A percentile compares a stretch with the other conserved stretches of the same genome.
Evolutionary conservation across 2,888 invertebrate species (phyloP).

Genomic region (Chironomus tentans): DNA sequence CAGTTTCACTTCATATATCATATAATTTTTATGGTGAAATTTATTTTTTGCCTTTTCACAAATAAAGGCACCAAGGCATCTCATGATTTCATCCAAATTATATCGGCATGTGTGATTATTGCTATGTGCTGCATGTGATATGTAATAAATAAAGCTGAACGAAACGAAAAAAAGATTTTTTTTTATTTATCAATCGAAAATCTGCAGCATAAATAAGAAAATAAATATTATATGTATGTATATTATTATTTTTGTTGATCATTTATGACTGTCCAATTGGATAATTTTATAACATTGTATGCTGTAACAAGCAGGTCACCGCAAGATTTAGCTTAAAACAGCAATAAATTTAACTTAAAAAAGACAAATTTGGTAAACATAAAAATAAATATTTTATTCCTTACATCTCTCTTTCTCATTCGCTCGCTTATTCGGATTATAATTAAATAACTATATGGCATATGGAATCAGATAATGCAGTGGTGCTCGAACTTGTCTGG

Average conservation of each 20-base stretch:
- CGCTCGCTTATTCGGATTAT: background rate
- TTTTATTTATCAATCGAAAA: background rate
- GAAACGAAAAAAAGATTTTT: background rate
- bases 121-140: too few relatives aligned
- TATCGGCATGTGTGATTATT: too few relatives aligned
- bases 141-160: background rate
- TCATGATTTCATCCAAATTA: too few relatives aligned
- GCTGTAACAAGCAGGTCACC: background rate
- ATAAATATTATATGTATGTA: background rate
- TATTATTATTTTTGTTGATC: too few relatives aligned
- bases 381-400: background rate
- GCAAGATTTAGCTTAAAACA: background rate
- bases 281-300: background rate
- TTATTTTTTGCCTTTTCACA: too few relatives aligned
- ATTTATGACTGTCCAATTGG: background rate
- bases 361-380: constrained; percentile 8
- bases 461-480: background rate
- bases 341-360: background rate
- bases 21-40: too few relatives aligned
- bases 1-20: background rate
- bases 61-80: too few relatives aligned
- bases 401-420: too few relatives aligned
- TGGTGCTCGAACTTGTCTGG: background rate
- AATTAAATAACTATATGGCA: background rate
- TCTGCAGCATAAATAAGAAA: background rate